Evolutionary conservation across 1,140 invertebrate genomes (phyloP).

Genomic region (Acyrthosiphon pisum): DNA sequence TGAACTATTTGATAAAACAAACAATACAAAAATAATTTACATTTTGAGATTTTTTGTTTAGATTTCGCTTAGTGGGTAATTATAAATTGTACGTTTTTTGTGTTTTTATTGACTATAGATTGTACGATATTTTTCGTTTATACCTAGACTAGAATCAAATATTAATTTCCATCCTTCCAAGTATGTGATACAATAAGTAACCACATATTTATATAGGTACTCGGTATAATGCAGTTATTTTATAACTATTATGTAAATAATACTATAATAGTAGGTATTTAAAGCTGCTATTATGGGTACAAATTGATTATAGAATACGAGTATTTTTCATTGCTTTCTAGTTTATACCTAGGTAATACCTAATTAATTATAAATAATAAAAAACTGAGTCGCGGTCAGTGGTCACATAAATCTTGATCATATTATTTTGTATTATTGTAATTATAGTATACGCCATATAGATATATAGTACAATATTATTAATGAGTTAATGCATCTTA

Average conservation of each 20-base stretch:
- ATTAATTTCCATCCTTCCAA: neutral
- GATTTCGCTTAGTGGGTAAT: neutral
- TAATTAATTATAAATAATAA: slow-evolving; percentile 19
- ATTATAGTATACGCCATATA: neutral
- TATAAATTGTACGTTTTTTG: neutral
- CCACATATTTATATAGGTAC: neutral
- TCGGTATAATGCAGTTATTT: neutral
- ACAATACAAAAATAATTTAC: neutral
- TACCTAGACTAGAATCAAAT: too few relatives aligned
- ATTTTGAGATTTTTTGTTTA: neutral
- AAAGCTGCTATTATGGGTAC: neutral
- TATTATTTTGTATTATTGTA: neutral
- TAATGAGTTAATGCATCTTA: neutral
- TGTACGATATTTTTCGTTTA: neutral
- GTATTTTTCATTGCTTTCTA: neutral
- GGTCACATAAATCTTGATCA: neutral
- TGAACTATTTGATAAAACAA: neutral
- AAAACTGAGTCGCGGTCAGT: neutral
- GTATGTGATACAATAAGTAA: neutral
- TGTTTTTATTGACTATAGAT: neutral
- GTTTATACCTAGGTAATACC: neutral
- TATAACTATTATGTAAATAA: neutral
- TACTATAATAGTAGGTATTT: neutral
- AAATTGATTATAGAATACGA: neutral
- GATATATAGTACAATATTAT: neutral